phyloP scores from a whole-genome alignment of 2,797 vertebrate species.

The Hydrolagus colliei region DNA sequence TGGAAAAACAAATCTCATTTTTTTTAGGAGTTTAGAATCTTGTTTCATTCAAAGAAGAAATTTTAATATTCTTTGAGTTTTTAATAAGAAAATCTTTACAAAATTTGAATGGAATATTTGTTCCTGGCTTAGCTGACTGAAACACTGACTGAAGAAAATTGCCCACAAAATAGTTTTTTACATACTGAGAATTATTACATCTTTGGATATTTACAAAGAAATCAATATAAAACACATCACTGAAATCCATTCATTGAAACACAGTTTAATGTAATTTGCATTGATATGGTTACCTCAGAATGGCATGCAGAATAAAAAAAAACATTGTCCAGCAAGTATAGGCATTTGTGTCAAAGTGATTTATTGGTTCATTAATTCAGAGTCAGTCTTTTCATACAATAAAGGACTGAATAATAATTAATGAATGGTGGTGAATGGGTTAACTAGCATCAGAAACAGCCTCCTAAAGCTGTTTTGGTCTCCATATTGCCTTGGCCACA shows the following conservation, averaged over 20 bases:
- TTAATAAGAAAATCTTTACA: neutral
- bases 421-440: neutral
- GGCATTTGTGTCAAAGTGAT: slow-evolving; percentile 19
- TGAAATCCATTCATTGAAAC: slow-evolving; percentile 9
- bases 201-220: no score
- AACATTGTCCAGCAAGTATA: neutral
- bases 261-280: slow-evolving; percentile 11
- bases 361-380: slow-evolving; percentile 25
- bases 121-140: neutral
- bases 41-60: neutral
- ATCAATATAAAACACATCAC: neutral
- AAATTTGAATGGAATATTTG: neutral
- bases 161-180: neutral
- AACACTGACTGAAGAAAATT: neutral
- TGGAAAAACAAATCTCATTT: neutral
- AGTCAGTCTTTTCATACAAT: slow-evolving; percentile 13
- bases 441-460: slow-evolving; percentile 23
- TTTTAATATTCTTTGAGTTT: neutral
- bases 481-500: slow-evolving; percentile 3
- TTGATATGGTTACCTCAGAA: slow-evolving; percentile 15
- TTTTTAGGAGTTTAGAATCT: neutral
- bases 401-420: slow-evolving; percentile 27
- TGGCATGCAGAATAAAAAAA: neutral
- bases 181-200: no score
- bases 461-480: slow-evolving; percentile 10